Conservation (phyloP, 2,113 vertebrate genomes). For the Pantherophis guttatus region DNA sequence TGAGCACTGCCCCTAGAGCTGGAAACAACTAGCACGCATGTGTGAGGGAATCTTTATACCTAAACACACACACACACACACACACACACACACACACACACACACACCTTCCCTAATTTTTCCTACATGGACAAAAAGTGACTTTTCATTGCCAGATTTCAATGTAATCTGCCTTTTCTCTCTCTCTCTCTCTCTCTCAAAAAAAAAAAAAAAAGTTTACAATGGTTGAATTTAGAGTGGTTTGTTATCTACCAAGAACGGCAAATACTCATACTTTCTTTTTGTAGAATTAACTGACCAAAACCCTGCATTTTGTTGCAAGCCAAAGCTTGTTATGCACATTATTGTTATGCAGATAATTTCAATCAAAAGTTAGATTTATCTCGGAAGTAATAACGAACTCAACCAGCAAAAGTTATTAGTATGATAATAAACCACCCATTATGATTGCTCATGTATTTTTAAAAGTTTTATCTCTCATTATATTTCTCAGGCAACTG, state of each 20-base stretch:
- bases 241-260: background rate
- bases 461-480: slow-evolving; percentile 17
- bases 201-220: background rate
- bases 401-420: slow-evolving; percentile 18
- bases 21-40: too few species aligned
- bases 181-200: too few species aligned
- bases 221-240: background rate
- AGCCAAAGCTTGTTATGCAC: background rate
- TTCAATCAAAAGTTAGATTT: slow-evolving; percentile 11
- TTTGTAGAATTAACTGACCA: background rate
- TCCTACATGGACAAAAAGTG: too few species aligned
- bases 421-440: slow-evolving; percentile 20
- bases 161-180: background rate
- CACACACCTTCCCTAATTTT: background rate
- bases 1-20: too few species aligned
- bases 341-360: background rate
- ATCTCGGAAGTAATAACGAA: background rate
- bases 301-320: background rate
- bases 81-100: too few species aligned
- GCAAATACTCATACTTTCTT: background rate
- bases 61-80: too few species aligned
- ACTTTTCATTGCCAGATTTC: background rate
- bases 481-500: slow-evolving; percentile 15
- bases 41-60: too few species aligned
- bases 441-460: slow-evolving; percentile 23